Evolutionary conservation across 2,113 vertebrate species (phyloP).

Genomic region (Syngnathus typhle): DNA sequence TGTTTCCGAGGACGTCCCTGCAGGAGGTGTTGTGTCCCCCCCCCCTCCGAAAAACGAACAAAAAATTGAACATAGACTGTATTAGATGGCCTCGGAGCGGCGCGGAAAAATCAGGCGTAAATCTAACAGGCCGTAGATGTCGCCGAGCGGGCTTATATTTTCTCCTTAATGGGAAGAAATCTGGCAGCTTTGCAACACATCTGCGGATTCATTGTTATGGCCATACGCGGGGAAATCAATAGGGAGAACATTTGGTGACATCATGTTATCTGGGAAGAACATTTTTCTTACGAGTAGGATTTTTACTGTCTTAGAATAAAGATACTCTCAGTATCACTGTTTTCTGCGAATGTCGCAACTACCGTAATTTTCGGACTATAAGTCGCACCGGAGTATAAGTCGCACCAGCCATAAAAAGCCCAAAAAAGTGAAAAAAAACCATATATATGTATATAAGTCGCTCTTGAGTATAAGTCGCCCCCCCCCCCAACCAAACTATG

Average conservation of each 20-base stretch:
- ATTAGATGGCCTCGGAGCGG: slow-evolving; percentile 13
- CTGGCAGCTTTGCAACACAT: slow-evolving; percentile 18
- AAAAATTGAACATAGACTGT: slow-evolving; percentile 21
- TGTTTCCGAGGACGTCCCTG: slow-evolving; percentile 7
- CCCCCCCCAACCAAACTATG: no score
- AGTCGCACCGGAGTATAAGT: no score
- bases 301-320: slow-evolving; percentile 20
- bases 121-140: slow-evolving; percentile 38
- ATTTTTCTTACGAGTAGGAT: slow-evolving; percentile 9
- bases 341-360: neutral
- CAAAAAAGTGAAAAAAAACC: no score
- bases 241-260: slow-evolving; percentile 31
- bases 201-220: slow-evolving; percentile 22
- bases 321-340: slow-evolving; percentile 2
- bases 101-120: slow-evolving; percentile 39
- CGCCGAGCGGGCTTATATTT: slow-evolving; percentile 19
- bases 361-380: no score
- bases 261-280: slow-evolving; percentile 18
- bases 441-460: no score
- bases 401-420: no score
- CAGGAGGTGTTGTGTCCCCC: slow-evolving; percentile 10
- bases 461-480: no score
- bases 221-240: slow-evolving; percentile 17
- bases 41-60: slow-evolving; percentile 31
- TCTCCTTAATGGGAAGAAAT: slow-evolving; percentile 20